phyloP scores from a whole-genome alignment of 2,888 invertebrate genomes.

The Drosophila meridiana region DNA sequence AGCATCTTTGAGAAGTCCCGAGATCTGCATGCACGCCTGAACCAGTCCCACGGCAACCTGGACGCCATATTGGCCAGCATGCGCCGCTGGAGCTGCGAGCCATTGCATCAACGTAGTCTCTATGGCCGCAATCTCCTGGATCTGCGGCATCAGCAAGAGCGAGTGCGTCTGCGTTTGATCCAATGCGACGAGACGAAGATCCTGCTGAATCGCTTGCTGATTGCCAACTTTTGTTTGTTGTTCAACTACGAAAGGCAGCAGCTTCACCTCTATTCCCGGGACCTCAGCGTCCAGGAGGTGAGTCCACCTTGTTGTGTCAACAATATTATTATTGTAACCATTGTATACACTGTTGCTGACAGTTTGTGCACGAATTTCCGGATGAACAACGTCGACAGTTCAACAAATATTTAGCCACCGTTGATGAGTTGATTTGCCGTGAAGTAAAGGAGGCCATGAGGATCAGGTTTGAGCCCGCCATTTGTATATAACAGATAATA shows the following conservation, averaged over 20 bases:
- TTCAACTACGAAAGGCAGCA: slow-evolving; percentile 74
- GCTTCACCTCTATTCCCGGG: slow-evolving; percentile 65
- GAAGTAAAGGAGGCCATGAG: slow-evolving; percentile 79
- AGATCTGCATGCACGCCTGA: slow-evolving; percentile 71
- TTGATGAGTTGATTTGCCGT: slow-evolving; percentile 77
- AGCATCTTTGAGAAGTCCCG: slow-evolving; percentile 74
- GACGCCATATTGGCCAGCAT: slow-evolving; percentile 87
- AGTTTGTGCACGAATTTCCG: slow-evolving; percentile 78
- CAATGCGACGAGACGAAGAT: slow-evolving; percentile 81
- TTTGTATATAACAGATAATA: slow-evolving; percentile 1
- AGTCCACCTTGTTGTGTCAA: neutral
- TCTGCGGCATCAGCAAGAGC: slow-evolving; percentile 79
- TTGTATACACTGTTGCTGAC: slow-evolving; percentile 38
- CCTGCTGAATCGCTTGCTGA: slow-evolving; percentile 77
- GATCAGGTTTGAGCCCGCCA: slow-evolving; percentile 72
- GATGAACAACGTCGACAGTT: slow-evolving; percentile 86
- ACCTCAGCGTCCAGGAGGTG: slow-evolving; percentile 76
- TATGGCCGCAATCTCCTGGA: slow-evolving; percentile 81
- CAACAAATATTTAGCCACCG: slow-evolving; percentile 86
- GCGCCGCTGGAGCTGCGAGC: slow-evolving; percentile 89
- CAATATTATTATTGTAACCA: slow-evolving; percentile 14
- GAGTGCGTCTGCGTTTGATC: slow-evolving; percentile 71
- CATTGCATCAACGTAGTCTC: slow-evolving; percentile 91
- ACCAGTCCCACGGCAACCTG: slow-evolving; percentile 87
- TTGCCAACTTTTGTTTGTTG: slow-evolving; percentile 82